Evolutionary conservation across 2,797 vertebrate species (phyloP).

Genomic region (Cirrhinus mrigala): DNA sequence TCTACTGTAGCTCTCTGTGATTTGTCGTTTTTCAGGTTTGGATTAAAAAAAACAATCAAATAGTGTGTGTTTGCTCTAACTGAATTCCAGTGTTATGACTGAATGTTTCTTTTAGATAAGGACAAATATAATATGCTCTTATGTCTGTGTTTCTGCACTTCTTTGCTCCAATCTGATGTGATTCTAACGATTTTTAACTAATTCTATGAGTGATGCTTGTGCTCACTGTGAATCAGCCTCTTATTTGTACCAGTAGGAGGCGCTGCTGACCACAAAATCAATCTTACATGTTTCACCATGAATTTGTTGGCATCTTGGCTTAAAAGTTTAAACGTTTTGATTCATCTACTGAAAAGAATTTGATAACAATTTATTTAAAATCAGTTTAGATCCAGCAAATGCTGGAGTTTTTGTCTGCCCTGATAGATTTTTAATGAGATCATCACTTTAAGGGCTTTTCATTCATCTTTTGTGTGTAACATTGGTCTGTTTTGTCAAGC

Average conservation of each 20-base stretch:
- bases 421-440: neutral
- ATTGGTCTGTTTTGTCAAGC: slow-evolving; percentile 30
- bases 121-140: neutral
- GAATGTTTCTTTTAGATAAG: slow-evolving; percentile 19
- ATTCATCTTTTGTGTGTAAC: slow-evolving; percentile 6
- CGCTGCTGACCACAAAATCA: slow-evolving; percentile 47
- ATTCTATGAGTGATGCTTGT: slow-evolving; percentile 11
- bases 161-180: neutral
- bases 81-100: neutral
- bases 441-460: slow-evolving; percentile 43
- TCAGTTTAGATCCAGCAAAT: neutral
- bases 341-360: neutral
- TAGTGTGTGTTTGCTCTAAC: neutral
- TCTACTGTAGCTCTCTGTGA: neutral
- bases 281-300: neutral
- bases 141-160: slow-evolving; percentile 17
- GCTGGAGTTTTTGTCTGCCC: neutral
- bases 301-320: neutral
- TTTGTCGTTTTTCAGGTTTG: slow-evolving; percentile 21
- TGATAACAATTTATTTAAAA: neutral
- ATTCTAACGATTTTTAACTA: neutral
- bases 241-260: slow-evolving; percentile 46
- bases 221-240: slow-evolving; percentile 30
- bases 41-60: slow-evolving; percentile 10
- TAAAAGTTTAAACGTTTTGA: neutral